These are phyloP conservation scores for Gallirallus australis DNA, from an alignment of 2,797 vertebrate species.

Conservation along the genomic window DNA sequence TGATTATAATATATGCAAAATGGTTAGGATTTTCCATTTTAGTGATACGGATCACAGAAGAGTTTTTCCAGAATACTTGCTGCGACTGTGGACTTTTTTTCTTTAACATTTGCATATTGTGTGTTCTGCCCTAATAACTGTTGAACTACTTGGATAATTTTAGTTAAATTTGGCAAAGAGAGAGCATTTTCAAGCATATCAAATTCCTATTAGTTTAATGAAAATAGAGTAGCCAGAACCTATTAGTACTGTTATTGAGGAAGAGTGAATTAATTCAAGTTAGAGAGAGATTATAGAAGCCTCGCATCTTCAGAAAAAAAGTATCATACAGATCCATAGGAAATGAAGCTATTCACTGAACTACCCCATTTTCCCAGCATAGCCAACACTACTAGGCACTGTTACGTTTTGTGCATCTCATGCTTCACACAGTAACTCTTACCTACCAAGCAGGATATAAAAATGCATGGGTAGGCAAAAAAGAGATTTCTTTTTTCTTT, in stretches of 20 bases:
- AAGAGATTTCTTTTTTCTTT: too few species aligned
- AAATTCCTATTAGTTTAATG: conserved; percentile 44
- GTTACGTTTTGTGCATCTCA: not conserved
- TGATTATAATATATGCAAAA: not conserved
- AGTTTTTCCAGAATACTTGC: not conserved
- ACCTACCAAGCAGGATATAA: not conserved
- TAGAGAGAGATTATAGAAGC: not conserved
- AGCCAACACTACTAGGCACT: not conserved
- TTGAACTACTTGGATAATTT: conserved; percentile 32
- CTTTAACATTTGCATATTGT: not conserved
- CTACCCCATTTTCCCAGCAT: not conserved
- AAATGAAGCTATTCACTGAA: not conserved
- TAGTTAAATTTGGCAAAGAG: conserved; percentile 36
- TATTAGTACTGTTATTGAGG: conserved; percentile 18
- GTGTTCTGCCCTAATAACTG: conserved; percentile 33
- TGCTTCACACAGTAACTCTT: not conserved
- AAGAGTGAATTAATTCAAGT: conserved; percentile 33
- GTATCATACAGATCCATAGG: not conserved
- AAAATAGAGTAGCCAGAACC: conserved; percentile 46
- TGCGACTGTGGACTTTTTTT: not conserved
- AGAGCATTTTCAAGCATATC: conserved; percentile 29
- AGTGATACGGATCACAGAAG: not conserved
- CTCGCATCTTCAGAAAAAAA: not conserved
- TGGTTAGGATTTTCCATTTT: not conserved
- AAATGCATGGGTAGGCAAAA: not conserved